Base-by-base conservation (phyloP, 2,113 vertebrate genomes). In the Ictidomys tridecemlineatus region DNA sequence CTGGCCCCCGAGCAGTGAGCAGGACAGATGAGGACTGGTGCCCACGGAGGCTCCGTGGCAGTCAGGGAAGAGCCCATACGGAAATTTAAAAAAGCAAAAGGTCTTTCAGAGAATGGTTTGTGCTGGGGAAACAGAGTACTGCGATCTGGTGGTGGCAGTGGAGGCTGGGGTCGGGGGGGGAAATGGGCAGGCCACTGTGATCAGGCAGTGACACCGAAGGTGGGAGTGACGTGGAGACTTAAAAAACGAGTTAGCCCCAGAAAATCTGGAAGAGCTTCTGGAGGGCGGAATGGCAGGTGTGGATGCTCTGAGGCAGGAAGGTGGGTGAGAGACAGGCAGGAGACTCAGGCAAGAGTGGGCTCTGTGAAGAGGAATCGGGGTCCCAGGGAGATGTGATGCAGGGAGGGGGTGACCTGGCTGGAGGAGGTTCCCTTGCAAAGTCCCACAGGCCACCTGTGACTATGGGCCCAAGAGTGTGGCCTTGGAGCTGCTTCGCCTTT, bases 1-100 rank as follows among this genome's bases (percentile, higher is more conserved):
- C 32, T 0, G 4, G 65, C 34, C 26, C 34, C 28, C 13, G 56
- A 4, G 42, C 80, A 2, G 0, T 1, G n/a, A 24, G 8, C 1
- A 48, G 72, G 77, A 34, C 3, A 24, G 42, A 65, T 1, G 37
- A 51, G 10, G 26, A 12, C 26, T 24, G 5, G 9, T 0, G 11
- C 34, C 48, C 24, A 11, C 4, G 4, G 48, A 34, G 48, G 32
- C 30, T 28, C 0, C 1, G 0, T 22, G 72, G 69, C n/a, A 4
- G 16, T 34, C 26, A 11, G 76, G 82, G 76, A 72, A 70, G 26
- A 72, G 63, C 80, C 10, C 2, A 8, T 12, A 26, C 1, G 24
- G 24, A 34, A 48, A 72, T 22, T 0, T 26, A 22, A 70, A 24
- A 53, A 90, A 42, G 13, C 39, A 14, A 56, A 39, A 65, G 16